A percentile compares a stretch with the other conserved stretches of the same genome.
Evolutionary conservation across 2,888 invertebrate genomes (phyloP).

Genomic region (Cephonodes hylas): DNA sequence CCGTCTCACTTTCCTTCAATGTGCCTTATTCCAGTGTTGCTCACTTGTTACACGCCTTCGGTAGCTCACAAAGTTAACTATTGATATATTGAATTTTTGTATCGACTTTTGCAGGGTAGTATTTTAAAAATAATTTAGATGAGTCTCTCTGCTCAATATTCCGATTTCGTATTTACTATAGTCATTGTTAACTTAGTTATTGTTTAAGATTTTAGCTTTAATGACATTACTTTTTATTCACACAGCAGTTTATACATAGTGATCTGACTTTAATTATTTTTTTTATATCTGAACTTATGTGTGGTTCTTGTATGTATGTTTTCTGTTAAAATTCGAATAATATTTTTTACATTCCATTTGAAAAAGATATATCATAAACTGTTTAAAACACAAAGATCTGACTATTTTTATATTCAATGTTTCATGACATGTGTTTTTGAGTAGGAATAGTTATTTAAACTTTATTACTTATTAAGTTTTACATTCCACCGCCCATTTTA

Average conservation of each 20-base stretch:
- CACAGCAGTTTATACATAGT: not conserved
- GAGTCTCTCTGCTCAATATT: slow-evolving; percentile 1
- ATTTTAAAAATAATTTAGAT: slow-evolving; percentile 14
- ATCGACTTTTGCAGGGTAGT: slow-evolving; percentile 15
- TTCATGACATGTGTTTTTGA: not conserved
- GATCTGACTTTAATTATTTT: not conserved
- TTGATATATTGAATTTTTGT: slow-evolving; percentile 15
- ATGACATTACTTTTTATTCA: slow-evolving; percentile 11
- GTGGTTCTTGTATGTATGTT: too few relatives aligned
- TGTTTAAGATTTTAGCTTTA: slow-evolving; percentile 26
- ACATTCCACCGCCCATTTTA: slow-evolving; percentile 3
- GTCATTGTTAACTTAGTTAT: slow-evolving; percentile 44
- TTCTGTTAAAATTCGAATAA: too few relatives aligned
- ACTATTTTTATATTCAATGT: not conserved
- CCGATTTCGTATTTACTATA: slow-evolving; percentile 24
- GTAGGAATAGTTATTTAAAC: not conserved
- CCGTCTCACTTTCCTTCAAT: slow-evolving; percentile 18
- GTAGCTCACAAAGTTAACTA: not conserved
- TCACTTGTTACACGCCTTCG: slow-evolving; percentile 16
- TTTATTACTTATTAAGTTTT: slow-evolving; percentile 1
- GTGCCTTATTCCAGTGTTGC: slow-evolving; percentile 49
- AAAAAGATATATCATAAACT: not conserved
- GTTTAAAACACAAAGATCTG: not conserved
- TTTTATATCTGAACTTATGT: not conserved
- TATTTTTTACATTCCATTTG: not conserved